These are phyloP conservation scores for Dromiciops gliroides DNA, from an alignment of 2,113 vertebrate species.

Conservation along the genomic window DNA sequence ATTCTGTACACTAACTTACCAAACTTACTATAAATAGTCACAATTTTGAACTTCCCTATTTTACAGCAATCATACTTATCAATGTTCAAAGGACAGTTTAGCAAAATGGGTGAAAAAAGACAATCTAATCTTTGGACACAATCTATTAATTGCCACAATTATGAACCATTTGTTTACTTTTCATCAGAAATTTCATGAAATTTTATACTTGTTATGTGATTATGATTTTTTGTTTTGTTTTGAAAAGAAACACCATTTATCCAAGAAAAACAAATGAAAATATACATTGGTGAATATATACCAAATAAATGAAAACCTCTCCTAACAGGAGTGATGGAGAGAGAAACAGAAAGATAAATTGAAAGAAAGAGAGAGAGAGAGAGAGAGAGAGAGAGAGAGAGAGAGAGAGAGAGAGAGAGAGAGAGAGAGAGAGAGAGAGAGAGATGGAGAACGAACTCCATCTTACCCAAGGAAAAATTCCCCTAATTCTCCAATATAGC, in stretches of 20 bases:
- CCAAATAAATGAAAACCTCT: no score
- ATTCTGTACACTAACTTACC: not conserved
- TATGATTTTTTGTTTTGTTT: not conserved
- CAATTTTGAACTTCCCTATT: not conserved
- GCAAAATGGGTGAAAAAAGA: not conserved
- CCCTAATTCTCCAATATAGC: no score
- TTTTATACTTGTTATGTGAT: not conserved
- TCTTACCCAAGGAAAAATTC: no score
- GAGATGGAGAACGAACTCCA: no score
- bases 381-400: no score
- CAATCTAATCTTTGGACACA: not conserved
- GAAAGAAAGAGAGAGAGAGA: no score
- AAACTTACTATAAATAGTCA: not conserved
- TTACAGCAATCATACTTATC: not conserved
- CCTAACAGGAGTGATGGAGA: no score
- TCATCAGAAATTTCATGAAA: not conserved
- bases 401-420: no score
- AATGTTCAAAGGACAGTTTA: not conserved
- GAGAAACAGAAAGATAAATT: no score
- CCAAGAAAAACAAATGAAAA: not conserved
- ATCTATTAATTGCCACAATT: not conserved
- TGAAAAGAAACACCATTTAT: not conserved
- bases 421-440: no score
- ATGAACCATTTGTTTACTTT: not conserved
- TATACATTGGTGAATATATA: not conserved